Evolutionary conservation across 2,113 vertebrate species (phyloP), one percentile per base, ranked within the genome.

Genomic region (Dipodomys spectabilis): DNA sequence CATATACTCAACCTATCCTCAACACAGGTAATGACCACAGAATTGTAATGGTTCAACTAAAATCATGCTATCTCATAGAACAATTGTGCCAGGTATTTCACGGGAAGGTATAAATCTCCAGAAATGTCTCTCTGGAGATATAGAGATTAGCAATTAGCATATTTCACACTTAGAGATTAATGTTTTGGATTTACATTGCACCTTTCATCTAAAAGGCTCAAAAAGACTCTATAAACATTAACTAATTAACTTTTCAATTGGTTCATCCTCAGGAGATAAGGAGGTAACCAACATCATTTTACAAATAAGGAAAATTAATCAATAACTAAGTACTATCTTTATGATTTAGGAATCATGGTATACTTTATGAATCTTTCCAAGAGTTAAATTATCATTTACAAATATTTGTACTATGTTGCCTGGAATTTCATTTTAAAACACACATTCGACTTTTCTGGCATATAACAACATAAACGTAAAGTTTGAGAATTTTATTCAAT

Each of bases 161-260:
- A 95, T 88, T 93, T 96, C 94, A 96, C 45, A 95, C 16, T 81
- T 95, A 91, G 77, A 94, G 74, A 96, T 95, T 96, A 95, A 94
- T 95, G 93, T 93, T 95, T 96, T 82, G 74, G 79, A 95, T 92
- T 96, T 96, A 96, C 94, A 77, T 27, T 90, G 49, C 79, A 94
- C 28, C 60, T 92, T 94, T 91, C 65, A 94, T 91, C 32, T 73
- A 79, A 96, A 57, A 88, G 84, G 45, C 87, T 92, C 77, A 85
- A 89, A 95, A 96, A 94, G 7, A 44, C 45, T 91, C 67, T 64
- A 93, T 82, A 90, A 94, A 90, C 23, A 92, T 87, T 92, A 92
- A 95, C 23, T 87, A 78, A 89, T 82, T 94, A 95, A 83, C 71
- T 91, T 90, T 80, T 68, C 25, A 92, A 80, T 49, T 79, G 82